Evolutionary conservation across 2,113 vertebrate species (phyloP).

Genomic region (Nymphicus hollandicus): DNA sequence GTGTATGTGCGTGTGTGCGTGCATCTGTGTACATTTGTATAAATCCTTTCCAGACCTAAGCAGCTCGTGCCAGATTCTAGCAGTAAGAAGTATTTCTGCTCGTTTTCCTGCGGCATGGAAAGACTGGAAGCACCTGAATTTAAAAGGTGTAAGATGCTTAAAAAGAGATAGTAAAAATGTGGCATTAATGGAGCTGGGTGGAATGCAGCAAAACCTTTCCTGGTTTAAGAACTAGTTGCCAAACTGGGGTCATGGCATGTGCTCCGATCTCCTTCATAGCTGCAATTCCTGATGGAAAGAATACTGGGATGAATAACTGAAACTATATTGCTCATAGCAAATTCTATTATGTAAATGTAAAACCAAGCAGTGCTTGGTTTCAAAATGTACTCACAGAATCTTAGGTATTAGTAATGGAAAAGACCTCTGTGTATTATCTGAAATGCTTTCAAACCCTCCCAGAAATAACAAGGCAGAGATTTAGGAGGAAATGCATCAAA

Average conservation of each 20-base stretch:
- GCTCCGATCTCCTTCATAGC: not conserved
- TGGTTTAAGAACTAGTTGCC: not conserved
- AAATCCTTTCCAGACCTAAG: conserved; percentile 36
- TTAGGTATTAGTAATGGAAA: not conserved
- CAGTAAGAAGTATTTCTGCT: not conserved
- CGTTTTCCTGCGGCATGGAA: not conserved
- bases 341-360: not conserved
- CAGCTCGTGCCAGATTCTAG: conserved; percentile 11
- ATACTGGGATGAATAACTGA: not conserved
- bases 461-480: not conserved
- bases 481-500: not conserved
- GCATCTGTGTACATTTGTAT: not conserved
- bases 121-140: conserved; percentile 13
- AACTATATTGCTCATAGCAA: not conserved
- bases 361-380: not conserved
- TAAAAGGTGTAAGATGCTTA: not conserved
- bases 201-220: not conserved
- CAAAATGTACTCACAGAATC: not conserved
- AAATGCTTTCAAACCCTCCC: not conserved
- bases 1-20: not conserved
- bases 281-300: not conserved
- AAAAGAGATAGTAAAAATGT: not conserved
- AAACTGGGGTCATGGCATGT: not conserved
- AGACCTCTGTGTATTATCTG: not conserved
- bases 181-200: not conserved